Conservation (phyloP, 2,797 vertebrate species). For the Eulemur coronatus region DNA sequence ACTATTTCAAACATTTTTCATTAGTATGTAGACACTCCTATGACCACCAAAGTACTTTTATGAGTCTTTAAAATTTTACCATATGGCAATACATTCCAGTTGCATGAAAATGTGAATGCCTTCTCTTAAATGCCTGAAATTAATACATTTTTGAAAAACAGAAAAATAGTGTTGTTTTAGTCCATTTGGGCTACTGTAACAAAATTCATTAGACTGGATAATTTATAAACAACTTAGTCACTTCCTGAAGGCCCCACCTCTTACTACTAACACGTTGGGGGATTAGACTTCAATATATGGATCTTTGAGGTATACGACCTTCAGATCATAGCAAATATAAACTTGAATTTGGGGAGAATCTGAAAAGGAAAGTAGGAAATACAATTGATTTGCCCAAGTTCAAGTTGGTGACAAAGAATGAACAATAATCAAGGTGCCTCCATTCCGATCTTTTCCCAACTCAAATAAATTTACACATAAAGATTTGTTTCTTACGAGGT, state of each 20-base stretch:
- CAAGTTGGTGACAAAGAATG: not conserved
- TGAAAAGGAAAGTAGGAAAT: not conserved
- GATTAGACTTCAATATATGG: not conserved
- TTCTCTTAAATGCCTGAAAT: slow-evolving; percentile 2
- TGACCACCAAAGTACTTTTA: not conserved
- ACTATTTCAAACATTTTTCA: not conserved
- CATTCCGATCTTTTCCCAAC: not conserved
- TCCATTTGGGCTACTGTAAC: not conserved
- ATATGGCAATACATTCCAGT: not conserved
- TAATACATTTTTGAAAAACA: not conserved
- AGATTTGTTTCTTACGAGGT: not conserved
- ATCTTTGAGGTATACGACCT: not conserved
- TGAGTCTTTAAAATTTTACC: not conserved
- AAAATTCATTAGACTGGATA: not conserved
- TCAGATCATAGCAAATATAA: not conserved
- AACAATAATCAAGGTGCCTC: not conserved
- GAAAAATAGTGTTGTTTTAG: not conserved
- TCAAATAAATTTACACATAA: not conserved
- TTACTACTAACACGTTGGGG: not conserved
- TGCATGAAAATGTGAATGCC: not conserved
- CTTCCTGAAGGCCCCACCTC: not conserved
- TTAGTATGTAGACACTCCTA: not conserved
- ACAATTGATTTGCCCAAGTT: not conserved
- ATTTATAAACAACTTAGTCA: not conserved
- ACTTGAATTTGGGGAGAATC: not conserved